A percentile compares a stretch with the other conserved stretches of the same genome.
Conservation (phyloP, 2,888 invertebrate genomes). For the Pollenia griseotomentosa region DNA sequence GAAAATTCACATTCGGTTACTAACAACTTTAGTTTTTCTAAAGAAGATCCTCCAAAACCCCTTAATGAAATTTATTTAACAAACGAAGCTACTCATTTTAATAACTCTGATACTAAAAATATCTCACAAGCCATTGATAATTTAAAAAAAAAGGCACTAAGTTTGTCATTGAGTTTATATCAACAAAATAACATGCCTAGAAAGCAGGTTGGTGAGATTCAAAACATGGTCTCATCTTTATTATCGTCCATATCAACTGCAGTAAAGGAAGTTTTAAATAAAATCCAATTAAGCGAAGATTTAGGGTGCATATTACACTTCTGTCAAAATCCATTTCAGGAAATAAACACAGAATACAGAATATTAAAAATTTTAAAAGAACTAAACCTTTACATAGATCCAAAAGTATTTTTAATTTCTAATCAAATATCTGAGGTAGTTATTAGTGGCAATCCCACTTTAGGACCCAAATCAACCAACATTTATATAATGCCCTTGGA, state of each 20-base stretch:
- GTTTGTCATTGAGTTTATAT: slow-evolving; percentile 34
- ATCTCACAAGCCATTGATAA: not conserved
- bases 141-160: slow-evolving; percentile 29
- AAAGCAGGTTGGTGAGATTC: slow-evolving; percentile 13
- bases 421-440: no score
- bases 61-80: no score
- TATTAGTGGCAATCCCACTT: not conserved
- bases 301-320: slow-evolving; percentile 20
- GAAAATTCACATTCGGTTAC: not conserved
- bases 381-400: not conserved
- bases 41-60: no score
- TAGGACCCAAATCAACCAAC: slow-evolving; percentile 29
- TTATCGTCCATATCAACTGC: slow-evolving; percentile 28
- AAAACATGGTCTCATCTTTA: slow-evolving; percentile 35
- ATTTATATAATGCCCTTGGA: slow-evolving; percentile 45
- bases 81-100: no score
- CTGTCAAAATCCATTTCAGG: slow-evolving; percentile 40
- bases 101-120: no score
- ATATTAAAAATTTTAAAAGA: slow-evolving; percentile 36
- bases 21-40: no score
- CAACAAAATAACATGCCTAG: slow-evolving; percentile 27
- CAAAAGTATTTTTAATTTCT: not conserved
- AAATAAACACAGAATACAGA: slow-evolving; percentile 47
- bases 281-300: not conserved
- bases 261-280: slow-evolving; percentile 25